These are phyloP conservation scores for Acronicta alni DNA, from an alignment of 2,888 invertebrate species.

Conservation along the genomic window DNA sequence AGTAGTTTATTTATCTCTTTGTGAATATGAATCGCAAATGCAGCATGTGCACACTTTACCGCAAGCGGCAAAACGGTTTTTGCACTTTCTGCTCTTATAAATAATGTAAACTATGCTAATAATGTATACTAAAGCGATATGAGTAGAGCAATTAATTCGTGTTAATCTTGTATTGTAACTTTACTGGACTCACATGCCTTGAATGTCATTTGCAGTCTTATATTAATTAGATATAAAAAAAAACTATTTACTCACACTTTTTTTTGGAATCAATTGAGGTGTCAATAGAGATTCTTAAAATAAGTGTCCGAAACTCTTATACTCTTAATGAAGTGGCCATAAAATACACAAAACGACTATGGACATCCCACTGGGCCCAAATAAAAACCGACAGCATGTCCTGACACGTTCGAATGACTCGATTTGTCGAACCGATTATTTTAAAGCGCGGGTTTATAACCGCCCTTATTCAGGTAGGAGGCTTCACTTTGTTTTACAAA, in stretches of 20 bases:
- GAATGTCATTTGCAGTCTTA: no score
- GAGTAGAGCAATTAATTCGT: slow-evolving; percentile 12
- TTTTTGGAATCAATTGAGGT: slow-evolving; percentile 63
- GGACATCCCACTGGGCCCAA: slow-evolving; percentile 80
- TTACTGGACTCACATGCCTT: background rate
- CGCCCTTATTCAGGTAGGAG: slow-evolving; percentile 69
- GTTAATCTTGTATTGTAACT: background rate
- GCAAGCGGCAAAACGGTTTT: slow-evolving; percentile 40
- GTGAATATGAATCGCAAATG: slow-evolving; percentile 29
- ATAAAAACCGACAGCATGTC: slow-evolving; percentile 83
- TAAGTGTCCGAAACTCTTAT: slow-evolving; percentile 71
- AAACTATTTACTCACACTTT: slow-evolving; percentile 25
- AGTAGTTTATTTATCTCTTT: slow-evolving; percentile 36
- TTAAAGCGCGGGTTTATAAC: slow-evolving; percentile 62
- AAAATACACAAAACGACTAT: slow-evolving; percentile 83
- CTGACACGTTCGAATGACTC: slow-evolving; percentile 83
- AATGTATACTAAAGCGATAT: no score
- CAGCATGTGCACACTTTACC: slow-evolving; percentile 37
- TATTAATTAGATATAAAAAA: no score
- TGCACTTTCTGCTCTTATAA: slow-evolving; percentile 46
- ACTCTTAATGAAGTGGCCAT: slow-evolving; percentile 82
- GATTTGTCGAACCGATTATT: slow-evolving; percentile 84
- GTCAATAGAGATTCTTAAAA: slow-evolving; percentile 75
- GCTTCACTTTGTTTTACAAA: slow-evolving; percentile 79
- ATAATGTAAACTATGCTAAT: no score